These are phyloP conservation scores for Sebastes cheni DNA, from an alignment of 2,797 vertebrate species.

Conservation along the genomic window DNA sequence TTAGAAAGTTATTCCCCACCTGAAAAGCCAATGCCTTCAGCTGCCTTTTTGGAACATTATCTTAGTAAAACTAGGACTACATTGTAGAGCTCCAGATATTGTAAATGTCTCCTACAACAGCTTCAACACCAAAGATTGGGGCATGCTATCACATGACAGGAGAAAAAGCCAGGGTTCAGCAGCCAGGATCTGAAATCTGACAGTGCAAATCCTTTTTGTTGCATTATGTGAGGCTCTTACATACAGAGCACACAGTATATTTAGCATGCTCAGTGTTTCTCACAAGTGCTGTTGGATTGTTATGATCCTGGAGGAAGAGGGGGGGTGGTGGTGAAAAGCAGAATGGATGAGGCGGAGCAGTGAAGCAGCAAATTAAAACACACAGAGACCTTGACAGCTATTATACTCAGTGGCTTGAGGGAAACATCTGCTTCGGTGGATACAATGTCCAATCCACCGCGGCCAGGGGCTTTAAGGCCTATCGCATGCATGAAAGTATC, in stretches of 20 bases:
- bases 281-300: conserved; percentile 5
- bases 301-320: conserved; percentile 11
- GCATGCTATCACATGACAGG: neutral
- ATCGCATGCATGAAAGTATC: neutral
- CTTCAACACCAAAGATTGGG: neutral
- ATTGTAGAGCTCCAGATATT: neutral
- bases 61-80: neutral
- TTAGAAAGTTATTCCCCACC: neutral
- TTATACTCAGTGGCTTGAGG: conserved; percentile 47
- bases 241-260: neutral
- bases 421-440: conserved; percentile 36
- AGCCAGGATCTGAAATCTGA: neutral
- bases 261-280: neutral
- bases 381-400: conserved; percentile 48
- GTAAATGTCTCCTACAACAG: neutral
- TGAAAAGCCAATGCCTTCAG: neutral
- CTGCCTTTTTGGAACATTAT: neutral
- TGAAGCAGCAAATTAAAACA: conserved; percentile 70
- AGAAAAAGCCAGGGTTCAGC: neutral
- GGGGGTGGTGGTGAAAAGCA: neutral
- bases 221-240: neutral
- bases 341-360: conserved; percentile 43
- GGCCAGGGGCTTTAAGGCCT: neutral
- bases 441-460: conserved; percentile 5
- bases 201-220: too few species aligned